Conservation (phyloP, 2,888 invertebrate genomes). For the Phyllotreta striolata region DNA sequence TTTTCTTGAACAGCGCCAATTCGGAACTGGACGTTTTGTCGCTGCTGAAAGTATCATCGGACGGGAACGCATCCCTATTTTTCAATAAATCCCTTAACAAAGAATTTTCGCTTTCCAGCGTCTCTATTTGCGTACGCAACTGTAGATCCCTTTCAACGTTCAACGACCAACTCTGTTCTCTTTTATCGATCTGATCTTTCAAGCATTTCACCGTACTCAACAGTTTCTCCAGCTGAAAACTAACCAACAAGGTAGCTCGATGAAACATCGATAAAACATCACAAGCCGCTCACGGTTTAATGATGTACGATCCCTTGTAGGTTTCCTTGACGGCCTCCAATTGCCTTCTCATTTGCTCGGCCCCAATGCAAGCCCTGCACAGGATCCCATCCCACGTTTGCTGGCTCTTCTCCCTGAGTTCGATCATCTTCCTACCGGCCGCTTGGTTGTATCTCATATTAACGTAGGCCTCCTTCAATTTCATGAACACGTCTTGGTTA, state of each 20-base stretch:
- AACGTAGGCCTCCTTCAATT: slow-evolving; percentile 54
- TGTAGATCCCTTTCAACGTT: slow-evolving; percentile 47
- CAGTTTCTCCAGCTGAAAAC: slow-evolving; percentile 48
- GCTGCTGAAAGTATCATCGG: background rate
- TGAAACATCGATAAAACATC: too few relatives aligned
- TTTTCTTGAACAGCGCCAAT: slow-evolving; percentile 47
- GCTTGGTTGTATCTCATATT: slow-evolving; percentile 55
- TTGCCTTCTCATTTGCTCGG: slow-evolving; percentile 48
- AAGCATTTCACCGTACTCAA: slow-evolving; percentile 49
- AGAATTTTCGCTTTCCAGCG: slow-evolving; percentile 47
- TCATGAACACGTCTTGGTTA: slow-evolving; percentile 54
- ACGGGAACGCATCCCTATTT: slow-evolving; percentile 14
- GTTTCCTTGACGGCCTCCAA: slow-evolving; percentile 41
- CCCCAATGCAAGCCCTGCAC: slow-evolving; percentile 49
- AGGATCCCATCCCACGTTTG: slow-evolving; percentile 54
- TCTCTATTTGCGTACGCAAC: slow-evolving; percentile 43
- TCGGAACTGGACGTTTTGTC: slow-evolving; percentile 17
- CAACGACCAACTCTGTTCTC: slow-evolving; percentile 49
- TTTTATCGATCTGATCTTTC: slow-evolving; percentile 50
- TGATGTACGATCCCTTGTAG: slow-evolving; percentile 45
- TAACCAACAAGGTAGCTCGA: too few relatives aligned
- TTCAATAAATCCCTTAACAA: slow-evolving; percentile 40
- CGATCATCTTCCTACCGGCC: slow-evolving; percentile 50
- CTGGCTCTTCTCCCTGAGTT: slow-evolving; percentile 51
- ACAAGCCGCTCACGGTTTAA: slow-evolving; percentile 47